A percentile compares a stretch with the other conserved stretches of the same genome.
phyloP scores from a whole-genome alignment of 2,888 invertebrate species.

The Hydraecia micacea region DNA sequence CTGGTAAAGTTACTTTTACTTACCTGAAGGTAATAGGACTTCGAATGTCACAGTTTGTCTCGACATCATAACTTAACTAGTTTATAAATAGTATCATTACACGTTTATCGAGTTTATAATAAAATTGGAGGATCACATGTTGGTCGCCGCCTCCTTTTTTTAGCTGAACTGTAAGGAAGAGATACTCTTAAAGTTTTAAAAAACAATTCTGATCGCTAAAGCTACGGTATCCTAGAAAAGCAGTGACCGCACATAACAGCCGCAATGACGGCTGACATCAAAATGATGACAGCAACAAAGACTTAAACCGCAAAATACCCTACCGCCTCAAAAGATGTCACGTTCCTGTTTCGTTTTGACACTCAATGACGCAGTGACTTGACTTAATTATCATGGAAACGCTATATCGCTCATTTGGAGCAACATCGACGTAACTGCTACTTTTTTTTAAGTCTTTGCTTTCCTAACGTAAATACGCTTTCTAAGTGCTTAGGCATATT shows the following conservation, averaged over 20 bases:
- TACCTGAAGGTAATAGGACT: background rate
- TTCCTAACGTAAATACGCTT: no score
- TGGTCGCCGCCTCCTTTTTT: slow-evolving; percentile 19
- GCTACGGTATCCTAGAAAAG: background rate
- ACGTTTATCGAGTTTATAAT: slow-evolving; percentile 9
- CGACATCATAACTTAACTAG: background rate
- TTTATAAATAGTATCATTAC: background rate
- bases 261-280: background rate
- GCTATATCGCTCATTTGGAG: no score
- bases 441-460: no score
- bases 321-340: no score
- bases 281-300: background rate
- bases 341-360: no score
- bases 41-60: background rate
- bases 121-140: background rate
- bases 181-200: background rate
- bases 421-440: no score
- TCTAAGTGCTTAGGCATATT: no score
- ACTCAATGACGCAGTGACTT: no score
- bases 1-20: background rate
- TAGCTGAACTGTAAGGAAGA: slow-evolving; percentile 28
- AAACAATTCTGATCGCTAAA: background rate
- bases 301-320: no score
- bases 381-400: no score
- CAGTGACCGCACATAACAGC: background rate